Evolutionary conservation across 2,888 invertebrate genomes (phyloP), one percentile per base, ranked within the genome.

Genomic region (Gnatocerus cornutus): DNA sequence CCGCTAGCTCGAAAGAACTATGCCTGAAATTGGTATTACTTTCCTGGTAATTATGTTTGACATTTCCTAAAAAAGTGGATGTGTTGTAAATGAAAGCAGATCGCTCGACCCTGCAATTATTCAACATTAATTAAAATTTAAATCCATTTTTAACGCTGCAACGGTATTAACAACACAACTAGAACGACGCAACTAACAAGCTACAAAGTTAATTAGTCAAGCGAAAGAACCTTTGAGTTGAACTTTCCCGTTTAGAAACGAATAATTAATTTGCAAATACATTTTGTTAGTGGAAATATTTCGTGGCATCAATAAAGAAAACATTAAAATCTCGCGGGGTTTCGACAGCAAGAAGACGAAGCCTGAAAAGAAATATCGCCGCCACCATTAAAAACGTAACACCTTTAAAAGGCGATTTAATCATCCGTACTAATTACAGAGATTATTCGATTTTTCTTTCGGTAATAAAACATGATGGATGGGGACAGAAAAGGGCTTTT

Each of bases 181-280:
- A 70, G 68, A 73, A 71, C 71, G 71, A 71, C 73, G 55, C 53
- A 72, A 72, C 72, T 69, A 75, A 76, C 74, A 71, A 73, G 69
- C 70, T 62, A 53, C 63, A 48, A 53, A 72, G 67, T 74, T 73
- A 74, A 76, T 76, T 75, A 75, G 71, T 68, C 70, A 59, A 58
- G 37, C 70, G 74, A 72, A 74, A 73, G 72, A 71, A 72, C 71
- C 71, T 72, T 71, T 59, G 67, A 75, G 73, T 59, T 59, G 61
- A 69, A 72, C 53, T 74, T 72, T 68, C 37, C 68, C 68, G 62
- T 71, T 61, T 50, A 59, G 52, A 65, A 69, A 53, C 66, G 71
- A 68, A 71, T 71, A 69, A 68, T 73, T 73, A 73, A 71, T 71
- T 71, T 72, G 53, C 29, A 69, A 62, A 68, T 68, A 62, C 56